A percentile compares a stretch with the other conserved stretches of the same genome.
phyloP scores from a whole-genome alignment of 1,140 invertebrate species.

The Proctacanthus coquilletti region DNA sequence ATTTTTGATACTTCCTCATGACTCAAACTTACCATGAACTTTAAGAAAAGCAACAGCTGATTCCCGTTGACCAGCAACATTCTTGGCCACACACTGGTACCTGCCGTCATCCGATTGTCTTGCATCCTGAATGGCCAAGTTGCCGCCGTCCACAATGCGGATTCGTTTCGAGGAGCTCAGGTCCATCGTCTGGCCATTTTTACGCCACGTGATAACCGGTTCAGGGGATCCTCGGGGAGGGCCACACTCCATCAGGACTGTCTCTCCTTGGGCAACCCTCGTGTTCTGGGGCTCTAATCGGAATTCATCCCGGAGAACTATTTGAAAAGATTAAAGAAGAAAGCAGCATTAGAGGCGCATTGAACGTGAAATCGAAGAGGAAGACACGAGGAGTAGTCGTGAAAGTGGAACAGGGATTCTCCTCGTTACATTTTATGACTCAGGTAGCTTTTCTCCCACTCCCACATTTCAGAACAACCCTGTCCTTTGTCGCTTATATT shows the following conservation, averaged over 20 bases:
- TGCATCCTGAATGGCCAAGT: conserved; percentile 66
- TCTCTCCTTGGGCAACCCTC: conserved; percentile 66
- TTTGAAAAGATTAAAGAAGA: conserved; percentile 14
- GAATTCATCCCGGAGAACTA: conserved; percentile 74
- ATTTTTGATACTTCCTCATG: conserved; percentile 1
- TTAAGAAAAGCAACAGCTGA: conserved; percentile 56
- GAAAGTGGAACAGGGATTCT: no score
- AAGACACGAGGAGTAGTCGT: no score
- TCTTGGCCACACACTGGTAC: conserved; percentile 73
- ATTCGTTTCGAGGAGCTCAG: conserved; percentile 41
- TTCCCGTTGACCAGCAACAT: conserved; percentile 64
- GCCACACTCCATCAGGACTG: conserved; percentile 66
- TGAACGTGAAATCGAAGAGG: not conserved
- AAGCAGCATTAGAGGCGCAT: not conserved
- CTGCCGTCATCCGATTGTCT: conserved; percentile 62
- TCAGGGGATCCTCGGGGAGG: conserved; percentile 76
- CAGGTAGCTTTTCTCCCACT: no score
- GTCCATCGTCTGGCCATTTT: conserved; percentile 63
- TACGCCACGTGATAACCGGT: conserved; percentile 65
- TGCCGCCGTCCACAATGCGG: conserved; percentile 61
- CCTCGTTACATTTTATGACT: not conserved
- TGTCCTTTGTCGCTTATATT: no score
- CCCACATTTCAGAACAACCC: no score
- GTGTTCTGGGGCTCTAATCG: conserved; percentile 57
- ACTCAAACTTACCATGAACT: conserved; percentile 68